Base-by-base conservation (phyloP, 2,888 invertebrate species). In the Aphidoletes aphidimyza region DNA sequence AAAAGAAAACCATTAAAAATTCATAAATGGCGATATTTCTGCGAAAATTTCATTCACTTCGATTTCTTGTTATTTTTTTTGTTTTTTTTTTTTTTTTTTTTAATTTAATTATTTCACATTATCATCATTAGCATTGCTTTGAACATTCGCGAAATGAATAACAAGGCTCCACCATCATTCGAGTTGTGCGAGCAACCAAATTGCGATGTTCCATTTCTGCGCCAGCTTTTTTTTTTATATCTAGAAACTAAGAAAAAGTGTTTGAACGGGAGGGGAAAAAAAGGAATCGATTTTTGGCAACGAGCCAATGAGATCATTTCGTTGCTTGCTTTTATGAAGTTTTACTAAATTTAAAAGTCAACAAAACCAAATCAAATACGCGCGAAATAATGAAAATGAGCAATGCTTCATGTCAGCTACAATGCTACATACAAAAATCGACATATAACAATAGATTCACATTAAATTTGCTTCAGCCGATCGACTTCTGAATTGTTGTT, bases 1-100 rank as follows among this genome's bases (percentile, higher is more conserved):
- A 54, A 14, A 17, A 69, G 2, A 0, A 69, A 3, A 34, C 1
- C 69, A 14, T 47, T 6, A 47, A 26, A 69, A 22, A 22, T 54
- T 1, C 1, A 17, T 3, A 30, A 69, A 69, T 3, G 30, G 69
- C 69, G 69, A 30, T 69, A 69, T 69, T 69, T 69, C 69, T 69
- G 69, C 69, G 69, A 69, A 69, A 69, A 69, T 69, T 69, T 69
- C 69, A 69, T 69, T 69, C 69, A 69, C 34, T 69, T 69, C 69
- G 69, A 69, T 69, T 8, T 69, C 69, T 69, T 69, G 69, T 69
- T 69, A n/a, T 42, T 42, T 42, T 42, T 42, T 42, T 42, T 14
- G 14, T 14, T 42, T 42, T 9, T 42, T 14, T 9, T 42, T 42
- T 6, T 14, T 42, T 42, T 42, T 42, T 42, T 42, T 6, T 9